These are phyloP conservation scores for Microcebus griseorufus DNA, from an alignment of 2,113 vertebrate species.

Conservation along the genomic window DNA sequence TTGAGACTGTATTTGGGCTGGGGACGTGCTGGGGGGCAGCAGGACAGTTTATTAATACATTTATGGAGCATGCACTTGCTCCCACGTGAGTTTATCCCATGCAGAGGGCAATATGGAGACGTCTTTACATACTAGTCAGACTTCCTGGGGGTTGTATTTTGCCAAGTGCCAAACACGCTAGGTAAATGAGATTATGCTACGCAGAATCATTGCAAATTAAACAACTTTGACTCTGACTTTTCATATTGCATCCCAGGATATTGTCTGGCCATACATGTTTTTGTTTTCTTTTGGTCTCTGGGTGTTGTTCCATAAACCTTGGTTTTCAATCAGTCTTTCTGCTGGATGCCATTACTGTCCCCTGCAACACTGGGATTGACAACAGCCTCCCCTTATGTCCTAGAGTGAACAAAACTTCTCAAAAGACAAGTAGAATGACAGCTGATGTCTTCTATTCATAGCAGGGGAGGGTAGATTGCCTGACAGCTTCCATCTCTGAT, in stretches of 20 bases:
- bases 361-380: not conserved
- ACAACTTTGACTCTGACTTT: not conserved
- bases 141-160: not conserved
- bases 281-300: not conserved
- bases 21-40: too few relatives aligned
- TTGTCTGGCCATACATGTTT: not conserved
- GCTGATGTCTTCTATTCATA: not conserved
- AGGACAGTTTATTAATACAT: too few relatives aligned
- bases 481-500: not conserved
- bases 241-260: not conserved
- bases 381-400: not conserved
- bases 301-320: not conserved
- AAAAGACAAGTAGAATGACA: not conserved
- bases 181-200: not conserved
- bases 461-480: not conserved
- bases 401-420: not conserved
- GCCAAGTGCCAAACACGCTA: not conserved
- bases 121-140: not conserved
- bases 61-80: not conserved
- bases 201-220: conserved; percentile 7
- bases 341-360: not conserved
- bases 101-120: not conserved
- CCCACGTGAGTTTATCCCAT: not conserved
- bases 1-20: not conserved
- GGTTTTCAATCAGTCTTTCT: not conserved